phyloP scores from a whole-genome alignment of 2,797 vertebrate genomes.

The Champsocephalus gunnari region DNA sequence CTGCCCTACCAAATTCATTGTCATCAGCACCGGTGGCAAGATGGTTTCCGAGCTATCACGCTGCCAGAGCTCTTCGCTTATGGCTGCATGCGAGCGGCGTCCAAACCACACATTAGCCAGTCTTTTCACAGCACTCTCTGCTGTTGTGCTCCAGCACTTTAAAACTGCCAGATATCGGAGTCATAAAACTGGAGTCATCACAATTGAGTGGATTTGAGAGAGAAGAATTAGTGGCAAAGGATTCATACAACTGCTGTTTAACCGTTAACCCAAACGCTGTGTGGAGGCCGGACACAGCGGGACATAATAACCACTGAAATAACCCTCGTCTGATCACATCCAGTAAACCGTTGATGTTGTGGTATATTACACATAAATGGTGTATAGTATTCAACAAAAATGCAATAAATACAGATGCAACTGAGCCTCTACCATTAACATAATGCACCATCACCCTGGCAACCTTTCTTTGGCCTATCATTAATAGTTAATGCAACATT shows the following conservation, averaged over 20 bases:
- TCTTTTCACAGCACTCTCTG: conserved; percentile 41
- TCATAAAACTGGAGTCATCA: conserved; percentile 28
- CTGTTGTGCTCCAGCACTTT: conserved; percentile 8
- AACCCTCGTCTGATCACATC: conserved; percentile 3
- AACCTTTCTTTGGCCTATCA: neutral
- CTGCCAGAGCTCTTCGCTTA: conserved; percentile 39
- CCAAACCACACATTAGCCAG: conserved; percentile 56
- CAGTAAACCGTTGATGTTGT: neutral
- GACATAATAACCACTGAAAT: neutral
- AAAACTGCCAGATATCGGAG: conserved; percentile 49
- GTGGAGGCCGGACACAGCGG: neutral
- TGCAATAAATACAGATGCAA: neutral
- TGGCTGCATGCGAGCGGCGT: conserved; percentile 5
- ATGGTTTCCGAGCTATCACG: conserved; percentile 22
- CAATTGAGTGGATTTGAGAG: conserved; percentile 28
- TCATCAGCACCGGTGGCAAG: conserved; percentile 36
- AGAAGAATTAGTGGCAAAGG: conserved; percentile 23
- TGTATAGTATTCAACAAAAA: neutral
- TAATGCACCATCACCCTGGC: neutral
- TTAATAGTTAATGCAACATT: no score
- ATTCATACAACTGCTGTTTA: conserved; percentile 25
- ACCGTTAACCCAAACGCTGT: conserved; percentile 8
- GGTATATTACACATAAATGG: neutral
- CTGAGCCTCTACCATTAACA: neutral
- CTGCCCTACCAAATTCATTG: conserved; percentile 33